These are phyloP conservation scores for Daboia siamensis DNA, from an alignment of 2,113 vertebrate genomes.

Conservation along the genomic window DNA sequence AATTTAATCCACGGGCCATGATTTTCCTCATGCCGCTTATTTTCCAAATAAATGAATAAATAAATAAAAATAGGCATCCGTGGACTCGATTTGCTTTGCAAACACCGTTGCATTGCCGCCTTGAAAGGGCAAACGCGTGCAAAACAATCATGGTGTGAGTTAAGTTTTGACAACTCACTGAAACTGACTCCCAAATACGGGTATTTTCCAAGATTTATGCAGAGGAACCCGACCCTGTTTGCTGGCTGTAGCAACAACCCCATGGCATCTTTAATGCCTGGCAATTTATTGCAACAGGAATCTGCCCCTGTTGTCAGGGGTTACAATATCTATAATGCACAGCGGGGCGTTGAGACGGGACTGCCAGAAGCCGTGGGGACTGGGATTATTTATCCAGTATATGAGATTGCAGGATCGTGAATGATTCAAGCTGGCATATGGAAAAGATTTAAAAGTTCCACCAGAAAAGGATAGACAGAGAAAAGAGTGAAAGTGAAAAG, in stretches of 20 bases:
- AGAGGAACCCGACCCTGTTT: not conserved
- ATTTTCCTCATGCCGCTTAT: no score
- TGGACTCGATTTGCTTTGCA: not conserved
- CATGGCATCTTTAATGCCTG: not conserved
- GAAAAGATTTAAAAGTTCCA: not conserved
- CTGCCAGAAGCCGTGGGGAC: not conserved
- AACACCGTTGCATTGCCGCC: not conserved
- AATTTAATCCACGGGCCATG: no score
- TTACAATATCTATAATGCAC: not conserved
- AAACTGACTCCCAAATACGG: not conserved
- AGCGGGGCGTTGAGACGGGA: not conserved
- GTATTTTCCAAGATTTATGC: not conserved
- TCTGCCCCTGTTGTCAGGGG: not conserved
- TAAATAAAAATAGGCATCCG: not conserved
- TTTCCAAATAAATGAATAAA: not conserved
- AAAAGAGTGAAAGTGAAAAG: not conserved
- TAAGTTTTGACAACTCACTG: not conserved
- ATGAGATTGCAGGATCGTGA: not conserved
- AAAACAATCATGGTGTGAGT: not conserved
- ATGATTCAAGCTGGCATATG: not conserved
- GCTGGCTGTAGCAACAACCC: not conserved
- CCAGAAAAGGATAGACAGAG: not conserved
- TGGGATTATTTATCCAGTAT: not conserved
- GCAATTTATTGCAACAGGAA: not conserved
- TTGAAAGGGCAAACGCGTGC: not conserved